Conservation (phyloP, 2,888 invertebrate species). For the Drosophila mercatorum region DNA sequence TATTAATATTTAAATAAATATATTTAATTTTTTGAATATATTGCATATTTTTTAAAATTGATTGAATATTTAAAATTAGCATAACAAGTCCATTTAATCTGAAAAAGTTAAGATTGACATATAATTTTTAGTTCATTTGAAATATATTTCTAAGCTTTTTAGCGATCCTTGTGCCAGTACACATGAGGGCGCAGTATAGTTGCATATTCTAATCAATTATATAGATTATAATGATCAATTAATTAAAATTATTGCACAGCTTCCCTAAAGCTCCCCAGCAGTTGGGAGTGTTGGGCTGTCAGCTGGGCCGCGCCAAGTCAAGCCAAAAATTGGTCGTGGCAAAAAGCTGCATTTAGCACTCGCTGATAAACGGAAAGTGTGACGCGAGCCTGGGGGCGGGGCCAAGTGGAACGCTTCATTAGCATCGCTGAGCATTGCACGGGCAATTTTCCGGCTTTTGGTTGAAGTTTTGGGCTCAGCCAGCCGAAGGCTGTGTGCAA, state of each 20-base stretch:
- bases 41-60: no score
- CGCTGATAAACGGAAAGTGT: slow-evolving; percentile 12
- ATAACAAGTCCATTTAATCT: no score
- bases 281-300: background rate
- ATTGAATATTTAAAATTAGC: no score
- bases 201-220: no score
- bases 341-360: slow-evolving; percentile 14
- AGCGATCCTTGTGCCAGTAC: no score
- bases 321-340: slow-evolving; percentile 1
- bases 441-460: slow-evolving; percentile 25
- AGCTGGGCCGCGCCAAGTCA: background rate
- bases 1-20: no score
- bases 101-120: no score
- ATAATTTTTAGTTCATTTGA: no score
- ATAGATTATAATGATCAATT: background rate
- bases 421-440: slow-evolving; percentile 55
- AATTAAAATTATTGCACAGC: background rate
- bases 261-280: background rate
- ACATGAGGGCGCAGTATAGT: no score
- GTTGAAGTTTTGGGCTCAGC: slow-evolving; percentile 15
- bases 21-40: no score
- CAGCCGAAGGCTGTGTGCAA: slow-evolving; percentile 67
- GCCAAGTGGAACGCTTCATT: slow-evolving; percentile 61
- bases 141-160: no score
- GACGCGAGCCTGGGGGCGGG: slow-evolving; percentile 2